Base-by-base conservation (phyloP, 2,888 invertebrate species). In the Scaeva pyrastri region DNA sequence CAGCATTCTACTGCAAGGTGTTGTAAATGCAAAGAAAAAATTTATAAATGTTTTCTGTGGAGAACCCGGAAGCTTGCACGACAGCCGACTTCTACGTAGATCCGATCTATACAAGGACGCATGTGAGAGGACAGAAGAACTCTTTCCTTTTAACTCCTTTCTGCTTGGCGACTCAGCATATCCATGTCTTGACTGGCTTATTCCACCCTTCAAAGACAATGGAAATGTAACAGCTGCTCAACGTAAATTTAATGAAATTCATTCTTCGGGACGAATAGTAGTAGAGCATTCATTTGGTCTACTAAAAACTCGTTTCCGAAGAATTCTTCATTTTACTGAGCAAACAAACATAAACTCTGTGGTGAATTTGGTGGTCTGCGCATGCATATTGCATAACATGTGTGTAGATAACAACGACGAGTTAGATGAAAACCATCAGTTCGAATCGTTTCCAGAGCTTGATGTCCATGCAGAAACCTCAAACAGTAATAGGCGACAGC, bases 211-310 rank as follows among this genome's bases (percentile, higher is more conserved):
- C 85, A 89, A 88, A 73, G 88, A 90, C 31, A 66, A 66, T 31
- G 31, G 31, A 8, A 31, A 31, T 31, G 31, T 3, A 5, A 5
- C 31, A 31, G 31, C 31, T 31, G 31, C 31, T 31, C 31, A 31
- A 31, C 31, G 31, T 5, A 31, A 31, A 31, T 31, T 31, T 31
- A 31, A 5, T 31, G 31, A 31, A 31, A 31, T 31, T 31, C 31
- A 31, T 31, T 31, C 31, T 31, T 31, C 31, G 31, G 62, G 90
- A 12, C 77, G 90, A 79, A 88, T 89, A 1, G 82, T 89, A 10
- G 88, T 90, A 7, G 89, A 90, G 87, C 88, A 90, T 87, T 86
- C 90, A 6, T 90, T 90, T 79, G 90, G 89, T 14, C 45, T 90
- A 8, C 74, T 90, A 19, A 91, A 91, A 85, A 56, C 85, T 8